Evolutionary conservation across 2,888 invertebrate genomes (phyloP), one percentile per base, ranked within the genome.

Genomic region (Marasmarcha lunaedactyla): DNA sequence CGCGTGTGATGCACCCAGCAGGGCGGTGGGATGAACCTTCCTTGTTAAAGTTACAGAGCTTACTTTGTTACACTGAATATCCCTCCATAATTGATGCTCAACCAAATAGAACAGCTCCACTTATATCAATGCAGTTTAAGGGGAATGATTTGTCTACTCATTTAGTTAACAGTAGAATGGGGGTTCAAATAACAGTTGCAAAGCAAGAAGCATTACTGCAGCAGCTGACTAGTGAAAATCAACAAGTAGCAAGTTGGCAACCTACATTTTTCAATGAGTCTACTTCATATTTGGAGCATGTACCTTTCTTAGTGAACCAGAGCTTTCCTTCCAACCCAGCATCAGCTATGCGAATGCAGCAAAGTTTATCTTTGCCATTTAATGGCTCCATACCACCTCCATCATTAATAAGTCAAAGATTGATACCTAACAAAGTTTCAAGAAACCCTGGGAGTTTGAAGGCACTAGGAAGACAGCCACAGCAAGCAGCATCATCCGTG

Each of bases 21-120:
- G 84, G 84, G 7, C 60, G 66, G 43, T 89, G 89, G 89, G 85
- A 86, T 4, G 71, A 74, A 11, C 67, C 77, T 13, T 63, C 79
- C 1, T 46, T 77, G 40, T 48, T 69, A 26, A 74, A 74, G 52
- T 59, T 84, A 5, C 78, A 76, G 47, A 71, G 70, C 46, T 47
- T 77, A 26, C 63, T 81, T 37, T 84, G 74, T 51, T 79, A 77
- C 55, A 63, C 66, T 13, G 81, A 84, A 41, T 74, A 77, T 43
- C 52, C 65, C 9, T 70, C 64, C 6, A 63, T 61, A 12, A 56
- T 76, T 33, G 78, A 76, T 37, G 71, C 57, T 15, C 84, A 57
- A 52, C 9, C 30, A 7, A 71, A 63, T 49, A 71, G 60, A n/a
- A 59, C 64, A 10, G 54, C 69, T 26, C 71, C 77, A 9, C 56